phyloP scores from a whole-genome alignment of 1,140 invertebrate genomes.

The Panagrolaimus sp. region DNA sequence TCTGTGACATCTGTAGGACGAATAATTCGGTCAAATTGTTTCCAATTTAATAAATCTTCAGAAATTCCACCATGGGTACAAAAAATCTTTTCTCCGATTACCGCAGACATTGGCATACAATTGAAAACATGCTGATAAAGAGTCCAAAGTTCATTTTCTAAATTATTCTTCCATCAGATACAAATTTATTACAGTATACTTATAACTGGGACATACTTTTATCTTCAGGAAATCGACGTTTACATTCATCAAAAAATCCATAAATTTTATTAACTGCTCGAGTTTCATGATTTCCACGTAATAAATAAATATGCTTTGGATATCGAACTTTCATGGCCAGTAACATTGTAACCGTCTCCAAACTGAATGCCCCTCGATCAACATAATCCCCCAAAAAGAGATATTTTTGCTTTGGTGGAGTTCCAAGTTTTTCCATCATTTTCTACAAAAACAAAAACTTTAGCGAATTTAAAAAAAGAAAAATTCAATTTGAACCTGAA shows the following conservation, averaged over 20 bases:
- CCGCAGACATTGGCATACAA: slow-evolving; percentile 87
- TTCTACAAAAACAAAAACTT: not conserved
- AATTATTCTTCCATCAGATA: too few species aligned
- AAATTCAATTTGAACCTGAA: not conserved
- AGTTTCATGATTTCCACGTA: slow-evolving; percentile 89
- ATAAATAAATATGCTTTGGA: slow-evolving; percentile 93
- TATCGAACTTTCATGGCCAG: slow-evolving; percentile 93
- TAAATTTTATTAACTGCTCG: slow-evolving; percentile 99
- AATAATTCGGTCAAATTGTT: slow-evolving; percentile 80
- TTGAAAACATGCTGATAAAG: slow-evolving; percentile 92
- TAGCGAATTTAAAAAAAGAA: not conserved
- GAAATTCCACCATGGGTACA: slow-evolving; percentile 93
- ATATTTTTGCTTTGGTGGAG: slow-evolving; percentile 17
- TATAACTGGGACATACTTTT: too few species aligned
- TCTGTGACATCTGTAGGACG: slow-evolving; percentile 90
- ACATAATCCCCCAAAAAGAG: slow-evolving; percentile 25
- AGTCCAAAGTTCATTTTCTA: slow-evolving; percentile 72
- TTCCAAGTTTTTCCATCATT: slow-evolving; percentile 18
- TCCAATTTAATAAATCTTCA: slow-evolving; percentile 76
- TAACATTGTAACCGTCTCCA: slow-evolving; percentile 93
- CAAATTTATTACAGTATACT: too few species aligned
- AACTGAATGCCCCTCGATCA: slow-evolving; percentile 93
- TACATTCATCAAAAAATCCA: slow-evolving; percentile 92
- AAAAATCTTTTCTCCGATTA: slow-evolving; percentile 81
- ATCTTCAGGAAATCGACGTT: slow-evolving; percentile 66